Conservation (phyloP, 2,113 vertebrate genomes). For the Orthonyx spaldingii region DNA sequence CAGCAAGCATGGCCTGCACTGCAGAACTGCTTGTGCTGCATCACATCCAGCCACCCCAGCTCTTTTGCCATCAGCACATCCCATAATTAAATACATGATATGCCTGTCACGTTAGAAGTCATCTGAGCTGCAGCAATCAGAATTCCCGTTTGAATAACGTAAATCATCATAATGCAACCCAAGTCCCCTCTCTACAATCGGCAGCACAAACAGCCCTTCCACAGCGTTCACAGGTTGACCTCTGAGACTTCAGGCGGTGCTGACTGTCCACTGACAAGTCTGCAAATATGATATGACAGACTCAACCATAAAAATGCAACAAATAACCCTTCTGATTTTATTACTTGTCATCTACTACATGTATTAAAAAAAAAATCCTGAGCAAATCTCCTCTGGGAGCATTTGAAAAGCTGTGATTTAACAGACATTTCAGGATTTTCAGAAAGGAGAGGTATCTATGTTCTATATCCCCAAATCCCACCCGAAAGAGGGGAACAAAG, state of each 20-base stretch:
- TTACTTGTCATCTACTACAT: background rate
- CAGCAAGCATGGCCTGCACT: accelerated
- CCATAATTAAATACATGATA: background rate
- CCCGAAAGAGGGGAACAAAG: background rate
- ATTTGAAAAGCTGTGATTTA: constrained; percentile 29
- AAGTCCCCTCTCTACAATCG: background rate
- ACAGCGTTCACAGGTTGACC: background rate
- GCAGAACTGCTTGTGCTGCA: background rate
- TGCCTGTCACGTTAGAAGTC: background rate
- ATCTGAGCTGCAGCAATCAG: background rate
- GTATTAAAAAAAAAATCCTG: background rate
- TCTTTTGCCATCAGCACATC: background rate
- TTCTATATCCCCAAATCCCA: background rate
- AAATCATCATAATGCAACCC: background rate
- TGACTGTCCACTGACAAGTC: background rate
- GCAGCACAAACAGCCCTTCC: background rate
- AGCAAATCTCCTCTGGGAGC: constrained; percentile 15
- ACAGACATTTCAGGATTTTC: background rate
- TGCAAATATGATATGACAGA: background rate
- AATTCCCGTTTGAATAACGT: background rate
- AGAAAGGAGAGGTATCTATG: background rate
- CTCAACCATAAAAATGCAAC: constrained; percentile 3
- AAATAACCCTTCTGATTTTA: constrained; percentile 20
- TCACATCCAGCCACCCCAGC: background rate
- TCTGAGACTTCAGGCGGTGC: background rate